Evolutionary conservation across 2,113 vertebrate species (phyloP).

Genomic region (Silurus asotus): DNA sequence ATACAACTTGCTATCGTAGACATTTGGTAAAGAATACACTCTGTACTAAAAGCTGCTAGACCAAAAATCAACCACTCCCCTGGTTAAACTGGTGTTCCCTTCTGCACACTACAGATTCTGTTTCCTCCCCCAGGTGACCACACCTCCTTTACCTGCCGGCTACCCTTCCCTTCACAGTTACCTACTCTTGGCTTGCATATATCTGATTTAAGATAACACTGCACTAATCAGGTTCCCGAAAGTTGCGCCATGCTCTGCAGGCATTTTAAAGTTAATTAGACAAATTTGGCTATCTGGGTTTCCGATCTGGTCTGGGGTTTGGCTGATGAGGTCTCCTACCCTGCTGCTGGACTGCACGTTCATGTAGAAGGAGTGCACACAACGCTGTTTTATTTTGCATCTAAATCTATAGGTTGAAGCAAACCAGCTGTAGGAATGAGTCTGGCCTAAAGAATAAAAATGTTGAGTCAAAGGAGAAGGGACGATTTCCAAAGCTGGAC

Average conservation of each 20-base stretch:
- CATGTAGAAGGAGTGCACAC: neutral
- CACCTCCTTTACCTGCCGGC: constrained; percentile 5
- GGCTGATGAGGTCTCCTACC: neutral
- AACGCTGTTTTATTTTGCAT: neutral
- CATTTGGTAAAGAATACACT: neutral
- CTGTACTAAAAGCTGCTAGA: neutral
- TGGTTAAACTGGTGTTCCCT: neutral
- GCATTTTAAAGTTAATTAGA: neutral
- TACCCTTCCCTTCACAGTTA: constrained; percentile 24
- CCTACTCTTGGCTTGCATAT: neutral
- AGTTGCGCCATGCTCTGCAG: constrained; percentile 13
- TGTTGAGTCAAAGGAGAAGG: neutral
- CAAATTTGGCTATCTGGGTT: neutral
- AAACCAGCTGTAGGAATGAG: neutral
- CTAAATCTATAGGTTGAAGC: neutral
- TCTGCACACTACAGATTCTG: constrained; percentile 21
- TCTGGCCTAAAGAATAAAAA: neutral
- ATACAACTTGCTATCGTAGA: neutral
- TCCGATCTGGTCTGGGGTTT: neutral
- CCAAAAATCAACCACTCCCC: neutral
- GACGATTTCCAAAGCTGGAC: neutral
- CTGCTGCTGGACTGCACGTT: neutral
- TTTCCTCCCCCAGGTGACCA: neutral
- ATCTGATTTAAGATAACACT: constrained; percentile 24
- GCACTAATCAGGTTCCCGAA: constrained; percentile 25